phyloP scores from a whole-genome alignment of 2,888 invertebrate genomes.

The Cloeon dipterum region DNA sequence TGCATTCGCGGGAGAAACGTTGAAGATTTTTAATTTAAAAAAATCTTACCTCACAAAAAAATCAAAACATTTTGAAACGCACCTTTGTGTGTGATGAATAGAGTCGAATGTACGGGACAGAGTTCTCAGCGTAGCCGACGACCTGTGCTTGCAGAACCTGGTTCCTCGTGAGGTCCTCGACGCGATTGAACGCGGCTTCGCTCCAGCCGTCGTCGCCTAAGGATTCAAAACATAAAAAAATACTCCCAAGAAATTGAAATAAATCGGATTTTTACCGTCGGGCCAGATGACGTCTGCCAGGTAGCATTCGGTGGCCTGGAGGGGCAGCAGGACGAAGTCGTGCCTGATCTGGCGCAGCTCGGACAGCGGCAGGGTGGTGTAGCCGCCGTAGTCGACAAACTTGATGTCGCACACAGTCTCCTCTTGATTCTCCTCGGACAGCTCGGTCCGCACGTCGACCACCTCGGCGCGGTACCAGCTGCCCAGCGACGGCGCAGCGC shows the following conservation, averaged over 20 bases:
- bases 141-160: constrained; percentile 75
- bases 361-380: constrained; percentile 48
- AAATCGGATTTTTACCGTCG: constrained; percentile 35
- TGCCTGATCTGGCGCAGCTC: constrained; percentile 76
- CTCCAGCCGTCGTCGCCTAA: constrained; percentile 34
- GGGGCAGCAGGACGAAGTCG: constrained; percentile 84
- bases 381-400: constrained; percentile 91
- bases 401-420: constrained; percentile 55
- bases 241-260: too few species aligned
- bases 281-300: constrained; percentile 70
- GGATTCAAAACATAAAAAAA: too few species aligned
- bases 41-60: constrained; percentile 13
- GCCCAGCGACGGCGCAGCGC: constrained; percentile 61
- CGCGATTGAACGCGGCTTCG: constrained; percentile 49
- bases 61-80: constrained; percentile 47
- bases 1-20: neutral
- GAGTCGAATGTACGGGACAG: constrained; percentile 58
- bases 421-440: constrained; percentile 25
- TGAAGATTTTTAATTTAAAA: constrained; percentile 7
- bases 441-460: constrained; percentile 19
- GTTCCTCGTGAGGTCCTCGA: constrained; percentile 58
- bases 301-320: constrained; percentile 91
- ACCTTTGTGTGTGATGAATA: too few species aligned
- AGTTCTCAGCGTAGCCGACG: constrained; percentile 55
- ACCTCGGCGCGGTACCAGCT: constrained; percentile 84